Evolutionary conservation across 2,888 invertebrate species (phyloP), one percentile per base, ranked within the genome.

Genomic region (Chrysomela aeneicollis): DNA sequence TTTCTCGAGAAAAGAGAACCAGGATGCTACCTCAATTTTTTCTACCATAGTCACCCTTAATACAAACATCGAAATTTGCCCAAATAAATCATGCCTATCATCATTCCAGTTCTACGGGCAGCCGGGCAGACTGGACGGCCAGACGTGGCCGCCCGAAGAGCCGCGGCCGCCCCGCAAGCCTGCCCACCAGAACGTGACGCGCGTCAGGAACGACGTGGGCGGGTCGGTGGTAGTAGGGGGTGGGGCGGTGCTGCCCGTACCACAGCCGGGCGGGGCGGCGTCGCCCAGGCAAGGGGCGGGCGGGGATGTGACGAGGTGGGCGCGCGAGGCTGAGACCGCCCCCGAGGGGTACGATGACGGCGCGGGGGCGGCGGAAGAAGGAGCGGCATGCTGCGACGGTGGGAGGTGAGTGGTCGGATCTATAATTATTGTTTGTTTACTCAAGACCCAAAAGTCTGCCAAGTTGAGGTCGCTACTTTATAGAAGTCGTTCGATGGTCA

Each of bases 51-150:
- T n/a, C n/a, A n/a, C n/a, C n/a, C n/a, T n/a, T n/a, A n/a, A n/a
- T n/a, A n/a, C n/a, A n/a, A n/a, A n/a, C n/a, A n/a, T n/a, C n/a
- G n/a, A n/a, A n/a, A n/a, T n/a, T n/a, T n/a, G n/a, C n/a, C n/a
- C n/a, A n/a, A n/a, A n/a, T n/a, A n/a, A n/a, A n/a, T n/a, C n/a
- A n/a, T n/a, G n/a, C n/a, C n/a, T n/a, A n/a, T n/a, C n/a, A n/a
- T n/a, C n/a, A n/a, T n/a, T n/a, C 12, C 68, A 68, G 79, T 92
- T 92, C 79, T 92, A 92, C 76, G 89, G 91, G n/a, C 86, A 91
- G 76, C 92, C 92, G 19, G 91, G 91, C 78, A 92, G 90, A 77
- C 82, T 93, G 67, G 90, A 90, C 73, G 89, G 88, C 72, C 88
- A 72, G 66, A 86, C 89, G 46, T 91, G 91, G 90, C 91, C 91